These are phyloP conservation scores for Deilephila porcellus DNA, from an alignment of 2,888 invertebrate species.

Conservation along the genomic window DNA sequence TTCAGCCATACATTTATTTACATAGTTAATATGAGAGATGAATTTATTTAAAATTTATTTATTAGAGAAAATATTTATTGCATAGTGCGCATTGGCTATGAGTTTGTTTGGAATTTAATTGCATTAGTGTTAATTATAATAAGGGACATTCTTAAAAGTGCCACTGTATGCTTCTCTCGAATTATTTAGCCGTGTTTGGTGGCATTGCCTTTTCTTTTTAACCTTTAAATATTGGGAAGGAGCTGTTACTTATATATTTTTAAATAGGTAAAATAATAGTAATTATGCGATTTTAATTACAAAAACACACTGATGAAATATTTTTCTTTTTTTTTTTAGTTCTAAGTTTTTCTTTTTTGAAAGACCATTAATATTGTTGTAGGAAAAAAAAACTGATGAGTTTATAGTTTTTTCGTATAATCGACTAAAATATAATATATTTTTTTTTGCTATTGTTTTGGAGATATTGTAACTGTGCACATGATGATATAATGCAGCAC, in stretches of 20 bases:
- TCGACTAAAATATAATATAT: too few relatives aligned
- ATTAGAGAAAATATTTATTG: conserved; percentile 41
- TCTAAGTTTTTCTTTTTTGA: too few relatives aligned
- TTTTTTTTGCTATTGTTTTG: too few relatives aligned
- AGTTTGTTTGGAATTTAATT: conserved; percentile 28
- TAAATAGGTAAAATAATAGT: too few relatives aligned
- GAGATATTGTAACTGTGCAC: too few relatives aligned
- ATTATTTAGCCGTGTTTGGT: conserved; percentile 52
- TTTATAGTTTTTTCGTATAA: too few relatives aligned
- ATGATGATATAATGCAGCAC: too few relatives aligned
- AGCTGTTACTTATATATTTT: conserved; percentile 25
- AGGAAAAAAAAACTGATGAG: too few relatives aligned
- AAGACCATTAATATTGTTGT: too few relatives aligned
- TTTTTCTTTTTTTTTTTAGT: too few relatives aligned
- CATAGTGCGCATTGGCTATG: conserved; percentile 34
- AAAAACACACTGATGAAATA: too few relatives aligned
- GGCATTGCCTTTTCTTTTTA: conserved; percentile 57
- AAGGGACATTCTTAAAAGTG: conserved; percentile 47
- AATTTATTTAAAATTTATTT: conserved; percentile 63
- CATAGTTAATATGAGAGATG: conserved; percentile 62
- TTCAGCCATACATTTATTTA: conserved; percentile 50
- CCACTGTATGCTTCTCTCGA: conserved; percentile 62
- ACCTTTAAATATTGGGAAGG: background rate
- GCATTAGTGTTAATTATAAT: conserved; percentile 14
- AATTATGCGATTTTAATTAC: too few relatives aligned